Base-by-base conservation (phyloP, 2,113 vertebrate genomes). In the Cephalopholis sonnerati region DNA sequence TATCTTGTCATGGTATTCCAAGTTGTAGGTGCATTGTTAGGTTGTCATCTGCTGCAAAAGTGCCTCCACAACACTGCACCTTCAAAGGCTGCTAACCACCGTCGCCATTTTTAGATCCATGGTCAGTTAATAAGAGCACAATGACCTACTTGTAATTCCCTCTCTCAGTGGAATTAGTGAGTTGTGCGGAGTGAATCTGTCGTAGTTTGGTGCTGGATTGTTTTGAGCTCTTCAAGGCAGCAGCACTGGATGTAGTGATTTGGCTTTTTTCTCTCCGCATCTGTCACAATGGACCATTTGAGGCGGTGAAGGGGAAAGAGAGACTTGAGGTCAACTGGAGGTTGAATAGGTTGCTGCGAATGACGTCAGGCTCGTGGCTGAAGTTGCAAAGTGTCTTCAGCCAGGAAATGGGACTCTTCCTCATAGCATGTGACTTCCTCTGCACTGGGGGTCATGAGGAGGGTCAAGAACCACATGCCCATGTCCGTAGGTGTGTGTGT, bases 331-430 rank as follows among this genome's bases (percentile, higher is more conserved):
- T 76, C 66, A 71, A 9, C n/a, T 0, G 4, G 29, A n/a, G 29
- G 50, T 74, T 16, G 20, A 39, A 36, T 25, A 2, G 32, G 13
- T 2, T 1, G 7, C 5, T 64, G 20, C 2, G 1, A 55, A 6
- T 72, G 53, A 85, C 17, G 3, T 64, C 54, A 74, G 53, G 48
- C 8, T 68, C 13, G 63, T 25, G 66, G 63, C 68, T 68, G 85
- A 84, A 84, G 73, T 22, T 27, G 54, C 2, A 39, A 76, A 55
- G 62, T 79, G 41, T 75, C 73, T 57, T 84, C 8, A 62, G 48
- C 15, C 63, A 74, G 88, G 83, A 91, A 82, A 55, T 85, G 85
- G 57, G 63, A 63, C 50, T 82, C 77, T 85, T 87, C 75, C 72
- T 79, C 54, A 16, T 1, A 25, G 18, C 54, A 24, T 61, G 81